A percentile compares a stretch with the other conserved stretches of the same genome.
These are phyloP conservation scores for Heptranchias perlo DNA, from an alignment of 2,113 vertebrate species.

Conservation along the genomic window DNA sequence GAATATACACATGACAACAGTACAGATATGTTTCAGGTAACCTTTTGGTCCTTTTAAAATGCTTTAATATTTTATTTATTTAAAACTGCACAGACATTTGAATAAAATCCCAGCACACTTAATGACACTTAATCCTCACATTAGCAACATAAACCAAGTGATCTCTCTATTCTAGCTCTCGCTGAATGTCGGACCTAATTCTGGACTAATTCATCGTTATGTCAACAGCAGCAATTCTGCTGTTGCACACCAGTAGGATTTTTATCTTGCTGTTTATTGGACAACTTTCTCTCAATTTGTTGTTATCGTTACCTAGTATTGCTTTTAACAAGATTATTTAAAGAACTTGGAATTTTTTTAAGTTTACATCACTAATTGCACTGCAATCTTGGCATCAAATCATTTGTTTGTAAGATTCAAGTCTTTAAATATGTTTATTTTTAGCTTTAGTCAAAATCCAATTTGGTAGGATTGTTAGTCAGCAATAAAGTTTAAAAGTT, in stretches of 20 bases:
- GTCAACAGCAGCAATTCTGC: not conserved
- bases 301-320: not conserved
- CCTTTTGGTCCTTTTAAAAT: not conserved
- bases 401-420: not conserved
- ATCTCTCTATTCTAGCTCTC: not conserved
- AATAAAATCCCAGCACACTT: not conserved
- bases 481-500: not conserved
- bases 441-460: not conserved
- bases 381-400: not conserved
- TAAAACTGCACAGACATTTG: not conserved
- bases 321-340: not conserved
- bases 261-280: not conserved
- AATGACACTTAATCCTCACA: not conserved
- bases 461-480: not conserved
- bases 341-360: not conserved
- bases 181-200: not conserved
- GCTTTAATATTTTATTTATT: not conserved
- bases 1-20: conserved; percentile 96
- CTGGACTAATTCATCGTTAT: not conserved
- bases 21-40: conserved; percentile 93
- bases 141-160: not conserved
- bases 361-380: not conserved
- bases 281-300: not conserved
- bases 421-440: not conserved
- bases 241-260: not conserved